These are phyloP conservation scores for Epirrhoe alternata DNA, from an alignment of 2,888 invertebrate genomes.

Conservation along the genomic window DNA sequence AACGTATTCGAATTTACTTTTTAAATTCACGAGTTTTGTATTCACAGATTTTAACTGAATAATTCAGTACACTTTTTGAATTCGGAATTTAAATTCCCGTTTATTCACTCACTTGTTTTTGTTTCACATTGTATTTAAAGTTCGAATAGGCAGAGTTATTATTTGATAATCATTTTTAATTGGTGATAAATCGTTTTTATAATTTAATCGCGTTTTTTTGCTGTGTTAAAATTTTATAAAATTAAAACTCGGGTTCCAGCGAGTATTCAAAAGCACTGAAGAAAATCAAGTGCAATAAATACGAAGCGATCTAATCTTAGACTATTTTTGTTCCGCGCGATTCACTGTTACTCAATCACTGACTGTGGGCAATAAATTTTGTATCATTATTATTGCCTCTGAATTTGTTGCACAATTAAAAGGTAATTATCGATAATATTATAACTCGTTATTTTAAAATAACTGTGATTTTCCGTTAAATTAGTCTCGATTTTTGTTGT, in stretches of 20 bases:
- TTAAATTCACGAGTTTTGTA: constrained; percentile 8
- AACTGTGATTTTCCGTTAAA: constrained; percentile 54
- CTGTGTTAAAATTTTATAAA: constrained; percentile 8
- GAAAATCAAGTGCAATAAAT: constrained; percentile 57
- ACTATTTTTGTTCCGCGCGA: constrained; percentile 48
- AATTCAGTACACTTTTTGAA: constrained; percentile 2
- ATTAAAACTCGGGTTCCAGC: constrained; percentile 33
- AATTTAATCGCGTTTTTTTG: constrained; percentile 16
- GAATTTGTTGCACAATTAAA: constrained; percentile 29
- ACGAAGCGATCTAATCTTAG: constrained; percentile 51
- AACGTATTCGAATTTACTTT: constrained; percentile 4
- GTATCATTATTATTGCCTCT: constrained; percentile 11
- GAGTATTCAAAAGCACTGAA: constrained; percentile 51
- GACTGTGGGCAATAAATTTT: constrained; percentile 23
- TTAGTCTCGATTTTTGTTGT: constrained; percentile 39
- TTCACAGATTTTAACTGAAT: not conserved
- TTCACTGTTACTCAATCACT: constrained; percentile 35
- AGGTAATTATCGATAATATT: constrained; percentile 43
- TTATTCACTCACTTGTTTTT: constrained; percentile 7
- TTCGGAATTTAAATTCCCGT: constrained; percentile 7
- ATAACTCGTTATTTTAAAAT: constrained; percentile 50
- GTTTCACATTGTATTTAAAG: not conserved
- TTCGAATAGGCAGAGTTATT: not conserved
- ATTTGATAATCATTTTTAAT: constrained; percentile 2
- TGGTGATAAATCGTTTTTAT: not conserved